Percentiles rank a stretch among this genome's conserved stretches.
Conservation (phyloP, 2,888 invertebrate species). For the Altica lythri region DNA sequence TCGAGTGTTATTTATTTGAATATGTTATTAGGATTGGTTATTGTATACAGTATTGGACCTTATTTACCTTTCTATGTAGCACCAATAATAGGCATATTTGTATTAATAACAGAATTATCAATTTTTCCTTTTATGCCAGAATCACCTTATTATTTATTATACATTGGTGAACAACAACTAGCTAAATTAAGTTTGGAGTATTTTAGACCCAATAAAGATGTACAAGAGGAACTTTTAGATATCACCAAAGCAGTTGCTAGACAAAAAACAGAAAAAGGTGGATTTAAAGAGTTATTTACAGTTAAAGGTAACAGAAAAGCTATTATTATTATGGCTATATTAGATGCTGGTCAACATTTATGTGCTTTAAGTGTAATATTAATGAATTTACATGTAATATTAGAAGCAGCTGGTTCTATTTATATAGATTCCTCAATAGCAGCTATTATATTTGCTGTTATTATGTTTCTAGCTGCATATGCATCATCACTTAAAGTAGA, state of each 20-base stretch:
- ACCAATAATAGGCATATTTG: slow-evolving; percentile 48
- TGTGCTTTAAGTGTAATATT: slow-evolving; percentile 54
- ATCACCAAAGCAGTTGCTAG: slow-evolving; percentile 50
- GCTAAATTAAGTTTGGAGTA: slow-evolving; percentile 48
- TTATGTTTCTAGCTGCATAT: slow-evolving; percentile 51
- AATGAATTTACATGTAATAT: slow-evolving; percentile 55
- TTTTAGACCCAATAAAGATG: slow-evolving; percentile 44
- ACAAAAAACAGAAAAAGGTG: slow-evolving; percentile 50
- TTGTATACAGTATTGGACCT: slow-evolving; percentile 49
- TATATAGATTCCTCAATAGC: slow-evolving; percentile 47
- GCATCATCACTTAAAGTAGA: slow-evolving; percentile 50
- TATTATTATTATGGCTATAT: slow-evolving; percentile 51
- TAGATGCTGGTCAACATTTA: slow-evolving; percentile 54
- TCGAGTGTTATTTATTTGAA: slow-evolving; percentile 53
- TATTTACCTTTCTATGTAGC: slow-evolving; percentile 51
- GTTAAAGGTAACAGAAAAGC: slow-evolving; percentile 53
- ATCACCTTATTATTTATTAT: slow-evolving; percentile 52
- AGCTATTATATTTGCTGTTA: slow-evolving; percentile 52
- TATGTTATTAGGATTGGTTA: slow-evolving; percentile 52
- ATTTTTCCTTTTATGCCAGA: slow-evolving; percentile 54
- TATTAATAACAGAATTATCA: slow-evolving; percentile 47
- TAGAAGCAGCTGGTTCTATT: slow-evolving; percentile 51
- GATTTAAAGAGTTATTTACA: slow-evolving; percentile 50
- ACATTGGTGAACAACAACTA: slow-evolving; percentile 45
- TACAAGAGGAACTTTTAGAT: slow-evolving; percentile 49